Conservation (phyloP, 2,888 invertebrate genomes). For the Lycaena phlaeas region DNA sequence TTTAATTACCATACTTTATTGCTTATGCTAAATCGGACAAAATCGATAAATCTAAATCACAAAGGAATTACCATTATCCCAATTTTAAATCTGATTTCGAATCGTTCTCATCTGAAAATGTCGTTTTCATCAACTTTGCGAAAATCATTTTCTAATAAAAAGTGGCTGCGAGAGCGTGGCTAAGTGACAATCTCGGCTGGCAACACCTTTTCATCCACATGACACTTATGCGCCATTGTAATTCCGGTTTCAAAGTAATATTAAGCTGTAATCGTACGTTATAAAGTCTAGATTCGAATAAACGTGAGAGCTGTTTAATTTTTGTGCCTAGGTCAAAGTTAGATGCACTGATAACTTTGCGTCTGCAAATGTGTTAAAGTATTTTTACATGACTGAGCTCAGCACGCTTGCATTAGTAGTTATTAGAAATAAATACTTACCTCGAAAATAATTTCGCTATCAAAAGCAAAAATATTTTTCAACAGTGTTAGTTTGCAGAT, state of each 20-base stretch:
- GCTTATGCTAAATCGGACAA: not conserved
- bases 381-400: too few relatives aligned
- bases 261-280: not conserved
- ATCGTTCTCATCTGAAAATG: too few relatives aligned
- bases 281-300: not conserved
- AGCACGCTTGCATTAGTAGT: too few relatives aligned
- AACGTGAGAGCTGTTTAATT: not conserved
- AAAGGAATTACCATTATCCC: too few relatives aligned
- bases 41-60: conserved; percentile 4
- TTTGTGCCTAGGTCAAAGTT: conserved; percentile 1
- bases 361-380: too few relatives aligned
- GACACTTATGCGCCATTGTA: conserved; percentile 13
- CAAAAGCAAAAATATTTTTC: too few relatives aligned
- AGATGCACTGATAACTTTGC: conserved; percentile 1
- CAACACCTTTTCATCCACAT: conserved; percentile 22
- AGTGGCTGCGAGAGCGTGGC: conserved; percentile 15
- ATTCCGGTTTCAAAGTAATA: not conserved
- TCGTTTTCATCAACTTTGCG: too few relatives aligned
- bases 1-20: conserved; percentile 11
- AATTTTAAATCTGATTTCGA: too few relatives aligned
- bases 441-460: too few relatives aligned
- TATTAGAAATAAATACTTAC: too few relatives aligned
- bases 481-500: too few relatives aligned
- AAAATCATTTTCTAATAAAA: not conserved
- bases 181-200: conserved; percentile 18